These are phyloP conservation scores for Crenichthys baileyi DNA, from an alignment of 2,797 vertebrate species.

Conservation along the genomic window DNA sequence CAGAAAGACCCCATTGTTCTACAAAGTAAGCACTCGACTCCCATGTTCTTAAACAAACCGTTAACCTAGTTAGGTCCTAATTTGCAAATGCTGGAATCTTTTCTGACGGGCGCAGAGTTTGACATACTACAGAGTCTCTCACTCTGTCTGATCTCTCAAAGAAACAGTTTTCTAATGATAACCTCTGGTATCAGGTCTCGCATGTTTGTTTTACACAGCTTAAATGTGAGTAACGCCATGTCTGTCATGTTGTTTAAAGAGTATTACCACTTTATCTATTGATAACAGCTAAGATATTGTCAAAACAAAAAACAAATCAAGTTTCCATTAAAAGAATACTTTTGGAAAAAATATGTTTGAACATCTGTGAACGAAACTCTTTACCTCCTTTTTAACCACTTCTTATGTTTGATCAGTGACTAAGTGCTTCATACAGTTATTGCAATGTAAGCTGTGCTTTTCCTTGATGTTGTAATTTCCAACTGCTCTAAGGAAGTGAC, in stretches of 20 bases:
- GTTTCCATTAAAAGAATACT: background rate
- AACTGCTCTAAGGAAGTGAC: background rate
- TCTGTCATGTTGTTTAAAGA: background rate
- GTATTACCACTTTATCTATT: background rate
- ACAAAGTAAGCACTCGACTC: background rate
- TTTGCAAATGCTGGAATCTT: background rate
- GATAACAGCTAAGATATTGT: background rate
- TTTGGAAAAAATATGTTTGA: background rate
- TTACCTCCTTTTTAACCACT: background rate
- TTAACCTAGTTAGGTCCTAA: background rate
- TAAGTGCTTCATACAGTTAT: background rate
- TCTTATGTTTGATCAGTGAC: background rate
- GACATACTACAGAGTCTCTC: background rate
- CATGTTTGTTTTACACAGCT: background rate
- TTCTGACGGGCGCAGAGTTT: background rate
- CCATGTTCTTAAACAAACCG: background rate
- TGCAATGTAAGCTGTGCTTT: background rate
- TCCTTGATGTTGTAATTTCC: background rate
- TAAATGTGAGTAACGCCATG: too few relatives aligned
- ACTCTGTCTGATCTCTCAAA: background rate
- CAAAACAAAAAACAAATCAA: background rate
- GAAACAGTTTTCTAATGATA: conserved; percentile 3
- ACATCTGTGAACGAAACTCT: background rate
- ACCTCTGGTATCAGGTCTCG: background rate
- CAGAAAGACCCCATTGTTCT: too few relatives aligned